Evolutionary conservation across 1,140 invertebrate species (phyloP).

Genomic region (Sycophaga agraensis): DNA sequence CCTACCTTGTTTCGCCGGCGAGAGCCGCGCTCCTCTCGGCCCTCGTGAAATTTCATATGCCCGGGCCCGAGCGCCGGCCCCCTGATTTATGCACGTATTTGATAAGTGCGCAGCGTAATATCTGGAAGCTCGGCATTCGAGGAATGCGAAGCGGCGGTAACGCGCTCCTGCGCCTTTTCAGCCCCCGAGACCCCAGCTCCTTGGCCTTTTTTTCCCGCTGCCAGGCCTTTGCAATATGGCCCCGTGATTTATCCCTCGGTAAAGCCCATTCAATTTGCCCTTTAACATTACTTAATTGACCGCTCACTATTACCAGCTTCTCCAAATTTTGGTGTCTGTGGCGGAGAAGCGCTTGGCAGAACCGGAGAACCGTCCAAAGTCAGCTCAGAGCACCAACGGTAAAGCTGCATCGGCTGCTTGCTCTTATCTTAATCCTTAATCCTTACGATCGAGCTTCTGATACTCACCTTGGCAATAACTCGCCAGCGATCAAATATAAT

Average conservation of each 20-base stretch:
- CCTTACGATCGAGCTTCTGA: conserved; percentile 43
- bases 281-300: no score
- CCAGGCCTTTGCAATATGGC: no score
- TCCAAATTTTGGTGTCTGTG: no score
- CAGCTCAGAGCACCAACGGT: no score
- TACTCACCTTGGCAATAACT: conserved; percentile 29
- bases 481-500: no score
- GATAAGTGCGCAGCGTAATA: conserved; percentile 19
- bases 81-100: conserved; percentile 23
- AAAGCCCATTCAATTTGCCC: not conserved
- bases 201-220: no score
- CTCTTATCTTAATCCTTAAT: conserved; percentile 52
- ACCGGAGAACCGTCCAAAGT: no score
- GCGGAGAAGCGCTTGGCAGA: no score
- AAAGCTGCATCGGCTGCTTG: conserved; percentile 39
- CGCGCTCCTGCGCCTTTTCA: no score
- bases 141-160: no score
- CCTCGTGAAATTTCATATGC: conserved; percentile 5
- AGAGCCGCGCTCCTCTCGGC: not conserved
- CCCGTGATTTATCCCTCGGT: not conserved
- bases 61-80: not conserved
- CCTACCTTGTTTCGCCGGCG: conserved; percentile 14
- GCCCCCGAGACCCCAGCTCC: no score
- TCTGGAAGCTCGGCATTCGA: not conserved
- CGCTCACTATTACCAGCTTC: no score